phyloP scores from a whole-genome alignment of 1,140 invertebrate genomes.

The Hyles euphorbiae region DNA sequence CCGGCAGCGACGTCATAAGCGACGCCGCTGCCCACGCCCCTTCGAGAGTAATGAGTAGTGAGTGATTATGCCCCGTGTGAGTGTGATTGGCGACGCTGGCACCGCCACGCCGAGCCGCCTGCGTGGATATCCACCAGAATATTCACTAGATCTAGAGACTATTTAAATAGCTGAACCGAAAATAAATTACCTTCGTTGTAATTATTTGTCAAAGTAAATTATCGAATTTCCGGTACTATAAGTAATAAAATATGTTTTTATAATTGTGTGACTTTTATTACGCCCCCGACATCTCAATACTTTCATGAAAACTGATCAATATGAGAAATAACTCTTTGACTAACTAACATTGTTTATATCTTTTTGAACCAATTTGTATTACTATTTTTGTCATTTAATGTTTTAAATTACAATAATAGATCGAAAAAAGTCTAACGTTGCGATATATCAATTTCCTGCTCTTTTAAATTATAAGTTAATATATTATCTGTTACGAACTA shows the following conservation, averaged over 20 bases:
- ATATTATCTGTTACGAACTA: too few relatives aligned
- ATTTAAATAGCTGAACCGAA: slow-evolving; percentile 68
- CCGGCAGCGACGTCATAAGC: slow-evolving; percentile 20
- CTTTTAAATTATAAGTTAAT: too few relatives aligned
- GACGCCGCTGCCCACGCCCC: slow-evolving; percentile 4
- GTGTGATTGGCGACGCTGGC: slow-evolving; percentile 31
- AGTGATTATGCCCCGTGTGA: slow-evolving; percentile 24
- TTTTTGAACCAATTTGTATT: too few relatives aligned
- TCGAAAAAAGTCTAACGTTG: too few relatives aligned
- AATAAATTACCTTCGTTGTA: slow-evolving; percentile 65
- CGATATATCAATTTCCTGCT: too few relatives aligned
- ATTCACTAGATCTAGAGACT: slow-evolving; percentile 69
- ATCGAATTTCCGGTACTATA: slow-evolving; percentile 71
- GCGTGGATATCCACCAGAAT: slow-evolving; percentile 42
- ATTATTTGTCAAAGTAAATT: slow-evolving; percentile 70
- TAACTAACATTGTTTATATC: too few relatives aligned
- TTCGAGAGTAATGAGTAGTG: slow-evolving; percentile 29
- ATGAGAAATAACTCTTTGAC: not conserved
- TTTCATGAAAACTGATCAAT: not conserved
- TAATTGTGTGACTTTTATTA: slow-evolving; percentile 32
- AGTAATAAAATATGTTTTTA: slow-evolving; percentile 69
- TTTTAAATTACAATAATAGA: too few relatives aligned
- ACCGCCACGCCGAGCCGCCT: slow-evolving; percentile 20
- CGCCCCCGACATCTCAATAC: not conserved
- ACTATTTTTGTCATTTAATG: too few relatives aligned